Evolutionary conservation across 2,797 vertebrate genomes (phyloP), one percentile per base, ranked within the genome.

Genomic region (Galagoides demidoff): DNA sequence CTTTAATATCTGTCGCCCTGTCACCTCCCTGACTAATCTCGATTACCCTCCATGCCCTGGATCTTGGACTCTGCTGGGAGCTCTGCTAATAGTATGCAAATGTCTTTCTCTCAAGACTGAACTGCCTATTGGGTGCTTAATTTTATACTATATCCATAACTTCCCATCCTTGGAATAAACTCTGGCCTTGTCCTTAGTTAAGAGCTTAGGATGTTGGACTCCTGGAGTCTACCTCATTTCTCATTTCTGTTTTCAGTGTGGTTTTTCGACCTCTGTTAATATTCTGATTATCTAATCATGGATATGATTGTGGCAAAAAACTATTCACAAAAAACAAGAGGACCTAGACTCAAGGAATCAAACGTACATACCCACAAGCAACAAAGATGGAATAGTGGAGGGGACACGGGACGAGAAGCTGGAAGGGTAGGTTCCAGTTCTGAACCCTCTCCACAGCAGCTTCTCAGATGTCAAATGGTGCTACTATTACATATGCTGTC

Each of bases 361-460:
- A 6, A 19, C 2, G 19, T 5, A 25, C 13, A 37, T 3, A 17
- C 13, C 64, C 22, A 3, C 63, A 82, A 39, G 34, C n/a, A 29
- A 31, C 1, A 11, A 37, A n/a, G 79, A 63, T 3, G 19, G 31
- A 52, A 2, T 1, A 31, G 7, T 25, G 57, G 89, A n/a, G 76
- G 73, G 52, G 76, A n/a, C 20, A 61, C 0, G 5, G 16, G 61
- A 23, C 8, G 34, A 25, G 52, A 77, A 49, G n/a, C 73, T 8
- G 27, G 39, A 49, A 37, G 66, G 49, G 16, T 17, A 66, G 77
- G 14, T 39, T n/a, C 25, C 20, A 45, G 0, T 29, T 59, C 68
- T 37, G 39, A 55, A 13, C 20, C 34, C 2, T 0, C 31, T 39
- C 19, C 0, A 5, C 0, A 37, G 34, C 6, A 12, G 45, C 1